A percentile compares a stretch with the other conserved stretches of the same genome.
Evolutionary conservation across 2,797 vertebrate species (phyloP).

Genomic region (Helarctos malayanus): DNA sequence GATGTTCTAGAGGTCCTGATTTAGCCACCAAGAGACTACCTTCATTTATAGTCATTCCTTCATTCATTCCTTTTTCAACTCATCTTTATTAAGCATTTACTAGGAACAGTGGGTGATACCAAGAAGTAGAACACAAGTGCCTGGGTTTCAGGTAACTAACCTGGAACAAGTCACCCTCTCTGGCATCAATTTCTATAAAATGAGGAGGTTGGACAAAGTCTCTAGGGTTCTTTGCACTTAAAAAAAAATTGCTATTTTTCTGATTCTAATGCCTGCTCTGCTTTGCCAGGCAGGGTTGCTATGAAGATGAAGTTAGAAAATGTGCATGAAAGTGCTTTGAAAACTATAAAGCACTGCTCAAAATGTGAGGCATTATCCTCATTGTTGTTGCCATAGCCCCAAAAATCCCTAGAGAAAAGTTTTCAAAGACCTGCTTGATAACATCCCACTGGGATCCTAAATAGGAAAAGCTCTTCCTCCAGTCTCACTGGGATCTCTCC

Average conservation of each 20-base stretch:
- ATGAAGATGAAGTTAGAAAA: slow-evolving; percentile 82
- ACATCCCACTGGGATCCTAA: slow-evolving; percentile 76
- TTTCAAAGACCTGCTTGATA: slow-evolving; percentile 80
- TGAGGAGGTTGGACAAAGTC: slow-evolving; percentile 58
- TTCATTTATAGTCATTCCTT: neutral
- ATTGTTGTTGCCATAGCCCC: slow-evolving; percentile 75
- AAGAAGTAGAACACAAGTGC: neutral
- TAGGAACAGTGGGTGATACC: neutral
- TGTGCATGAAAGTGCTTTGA: slow-evolving; percentile 76
- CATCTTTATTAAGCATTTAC: neutral
- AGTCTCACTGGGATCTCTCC: slow-evolving; percentile 68
- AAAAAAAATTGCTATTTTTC: slow-evolving; percentile 71
- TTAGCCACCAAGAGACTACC: neutral
- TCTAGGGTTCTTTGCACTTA: slow-evolving; percentile 70
- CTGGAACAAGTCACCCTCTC: slow-evolving; percentile 8
- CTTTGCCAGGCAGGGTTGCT: slow-evolving; percentile 75
- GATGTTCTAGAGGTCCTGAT: neutral
- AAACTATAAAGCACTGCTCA: slow-evolving; percentile 75
- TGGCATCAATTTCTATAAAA: slow-evolving; percentile 61
- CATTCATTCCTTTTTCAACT: neutral
- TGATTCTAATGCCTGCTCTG: slow-evolving; percentile 71
- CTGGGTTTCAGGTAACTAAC: neutral
- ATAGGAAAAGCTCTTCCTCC: slow-evolving; percentile 76
- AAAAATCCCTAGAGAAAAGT: slow-evolving; percentile 75
- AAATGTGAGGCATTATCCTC: slow-evolving; percentile 74